Conservation (phyloP, 1,140 invertebrate species). For the Orchestia grillus region DNA sequence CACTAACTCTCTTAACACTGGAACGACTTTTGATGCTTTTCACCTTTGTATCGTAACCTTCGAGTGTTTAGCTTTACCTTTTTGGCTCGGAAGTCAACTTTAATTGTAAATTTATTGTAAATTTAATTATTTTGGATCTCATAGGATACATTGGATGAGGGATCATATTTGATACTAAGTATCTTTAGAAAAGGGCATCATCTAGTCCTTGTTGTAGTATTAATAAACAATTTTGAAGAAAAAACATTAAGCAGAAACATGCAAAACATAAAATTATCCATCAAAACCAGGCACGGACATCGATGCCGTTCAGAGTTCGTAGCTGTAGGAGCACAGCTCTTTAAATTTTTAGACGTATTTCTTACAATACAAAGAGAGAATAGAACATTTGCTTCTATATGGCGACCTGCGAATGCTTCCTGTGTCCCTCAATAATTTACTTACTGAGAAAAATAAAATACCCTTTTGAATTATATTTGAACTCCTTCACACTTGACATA, state of each 20-base stretch:
- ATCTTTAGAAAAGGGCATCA: no score
- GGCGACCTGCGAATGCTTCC: background rate
- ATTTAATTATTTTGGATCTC: no score
- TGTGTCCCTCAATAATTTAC: background rate
- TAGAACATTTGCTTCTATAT: background rate
- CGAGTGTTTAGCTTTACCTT: no score
- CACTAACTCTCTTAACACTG: no score
- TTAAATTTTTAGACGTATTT: background rate
- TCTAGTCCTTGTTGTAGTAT: no score
- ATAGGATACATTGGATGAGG: no score
- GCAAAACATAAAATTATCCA: background rate
- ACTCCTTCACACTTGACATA: background rate
- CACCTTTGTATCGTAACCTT: no score
- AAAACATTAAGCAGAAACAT: background rate
- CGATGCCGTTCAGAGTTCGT: background rate
- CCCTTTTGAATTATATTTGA: background rate
- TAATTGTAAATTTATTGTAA: no score
- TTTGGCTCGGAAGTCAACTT: no score
- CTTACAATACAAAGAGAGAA: background rate
- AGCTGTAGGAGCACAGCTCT: background rate
- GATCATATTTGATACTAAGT: no score
- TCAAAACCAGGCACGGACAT: background rate
- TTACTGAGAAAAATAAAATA: background rate
- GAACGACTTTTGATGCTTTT: no score
- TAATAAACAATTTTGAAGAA: background rate